These are phyloP conservation scores for Lagenorhynchus albirostris DNA, from an alignment of 2,113 vertebrate species.

Conservation along the genomic window DNA sequence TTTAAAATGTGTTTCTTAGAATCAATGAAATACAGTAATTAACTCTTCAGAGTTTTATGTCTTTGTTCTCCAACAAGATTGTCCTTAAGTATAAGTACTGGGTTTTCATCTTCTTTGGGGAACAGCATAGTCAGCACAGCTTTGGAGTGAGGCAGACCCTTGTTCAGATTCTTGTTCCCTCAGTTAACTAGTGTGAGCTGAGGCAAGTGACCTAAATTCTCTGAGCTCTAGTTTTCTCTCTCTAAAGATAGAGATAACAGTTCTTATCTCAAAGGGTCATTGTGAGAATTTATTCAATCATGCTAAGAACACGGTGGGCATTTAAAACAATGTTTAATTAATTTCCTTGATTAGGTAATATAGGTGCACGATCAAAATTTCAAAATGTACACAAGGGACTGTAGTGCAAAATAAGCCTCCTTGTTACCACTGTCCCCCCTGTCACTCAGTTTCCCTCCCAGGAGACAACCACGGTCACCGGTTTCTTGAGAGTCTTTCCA, in stretches of 20 bases:
- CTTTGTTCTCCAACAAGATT: conserved; percentile 15
- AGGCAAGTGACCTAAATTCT: not conserved
- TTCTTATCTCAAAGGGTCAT: not conserved
- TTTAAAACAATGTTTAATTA: conserved; percentile 14
- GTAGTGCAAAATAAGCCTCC: not conserved
- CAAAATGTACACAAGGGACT: not conserved
- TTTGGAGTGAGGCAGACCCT: not conserved
- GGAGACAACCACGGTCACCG: not conserved
- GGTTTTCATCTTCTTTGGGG: not conserved
- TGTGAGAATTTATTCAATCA: conserved; percentile 14
- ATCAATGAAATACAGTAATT: not conserved
- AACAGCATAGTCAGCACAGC: not conserved
- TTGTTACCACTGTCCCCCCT: not conserved
- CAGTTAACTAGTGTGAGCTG: not conserved
- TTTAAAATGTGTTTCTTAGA: conserved; percentile 35
- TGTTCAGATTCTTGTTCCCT: conserved; percentile 10
- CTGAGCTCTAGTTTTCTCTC: not conserved
- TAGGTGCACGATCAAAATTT: not conserved
- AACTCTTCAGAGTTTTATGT: conserved; percentile 4
- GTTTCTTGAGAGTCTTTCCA: conserved; percentile 11
- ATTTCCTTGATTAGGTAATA: conserved; percentile 33
- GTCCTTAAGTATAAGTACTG: not conserved
- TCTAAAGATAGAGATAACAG: conserved; percentile 11
- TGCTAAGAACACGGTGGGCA: not conserved
- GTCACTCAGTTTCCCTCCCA: not conserved